Percentiles rank a stretch among this genome's conserved stretches.
Evolutionary conservation across 2,888 invertebrate genomes (phyloP).

Genomic region (Bombyx huttoni): DNA sequence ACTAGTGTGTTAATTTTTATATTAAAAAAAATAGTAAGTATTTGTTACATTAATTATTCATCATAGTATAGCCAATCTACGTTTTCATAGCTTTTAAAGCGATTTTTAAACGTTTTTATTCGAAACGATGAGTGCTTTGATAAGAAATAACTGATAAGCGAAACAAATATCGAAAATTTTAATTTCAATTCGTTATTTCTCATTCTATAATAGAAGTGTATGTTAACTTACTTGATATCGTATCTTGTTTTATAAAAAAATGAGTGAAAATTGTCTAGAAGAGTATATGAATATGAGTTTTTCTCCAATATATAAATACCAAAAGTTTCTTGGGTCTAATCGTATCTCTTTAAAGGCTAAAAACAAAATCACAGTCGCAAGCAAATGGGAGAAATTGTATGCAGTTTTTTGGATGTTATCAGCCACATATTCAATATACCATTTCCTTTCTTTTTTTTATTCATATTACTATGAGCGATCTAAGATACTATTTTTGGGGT

Average conservation of each 20-base stretch:
- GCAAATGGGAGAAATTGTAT: slow-evolving; percentile 16
- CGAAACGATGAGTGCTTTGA: not conserved
- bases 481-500: slow-evolving; percentile 7
- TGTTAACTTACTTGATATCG: too few species aligned
- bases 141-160: too few species aligned
- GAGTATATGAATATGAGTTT: slow-evolving; percentile 20
- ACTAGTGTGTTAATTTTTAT: too few species aligned
- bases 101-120: not conserved
- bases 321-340: slow-evolving; percentile 16
- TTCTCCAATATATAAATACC: slow-evolving; percentile 12
- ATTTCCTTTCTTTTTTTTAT: slow-evolving; percentile 12
- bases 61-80: not conserved
- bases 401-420: slow-evolving; percentile 14
- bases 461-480: slow-evolving; percentile 8
- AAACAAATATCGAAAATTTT: too few species aligned
- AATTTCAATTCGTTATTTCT: too few species aligned
- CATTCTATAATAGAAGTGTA: too few species aligned
- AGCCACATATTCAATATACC: slow-evolving; percentile 11
- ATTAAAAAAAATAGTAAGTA: too few species aligned
- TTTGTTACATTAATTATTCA: not conserved
- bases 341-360: slow-evolving; percentile 16
- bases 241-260: not conserved
- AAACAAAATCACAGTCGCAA: slow-evolving; percentile 7
- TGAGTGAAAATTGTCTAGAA: slow-evolving; percentile 5
- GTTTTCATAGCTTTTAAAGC: not conserved